Evolutionary conservation across 2,113 vertebrate genomes (phyloP).

Genomic region (Salvator merianae): DNA sequence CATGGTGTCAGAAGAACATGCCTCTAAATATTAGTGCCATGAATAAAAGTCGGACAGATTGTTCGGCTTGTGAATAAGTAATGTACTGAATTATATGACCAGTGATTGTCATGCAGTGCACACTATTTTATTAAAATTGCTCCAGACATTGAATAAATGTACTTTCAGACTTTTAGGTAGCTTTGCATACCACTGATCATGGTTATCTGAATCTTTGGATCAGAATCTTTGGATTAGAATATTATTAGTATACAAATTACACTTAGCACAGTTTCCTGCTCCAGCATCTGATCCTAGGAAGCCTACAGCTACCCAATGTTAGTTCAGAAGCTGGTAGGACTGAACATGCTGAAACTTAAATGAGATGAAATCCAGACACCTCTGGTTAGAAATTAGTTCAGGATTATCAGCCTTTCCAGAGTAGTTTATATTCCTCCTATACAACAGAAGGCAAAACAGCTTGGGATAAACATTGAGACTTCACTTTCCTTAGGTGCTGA

Average conservation of each 20-base stretch:
- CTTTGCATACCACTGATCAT: neutral
- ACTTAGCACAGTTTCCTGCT: neutral
- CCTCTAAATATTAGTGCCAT: no score
- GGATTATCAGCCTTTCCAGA: neutral
- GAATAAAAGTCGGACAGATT: no score
- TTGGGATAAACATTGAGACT: neutral
- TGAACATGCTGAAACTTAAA: neutral
- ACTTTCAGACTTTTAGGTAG: neutral
- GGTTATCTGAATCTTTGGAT: neutral
- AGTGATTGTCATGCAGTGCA: neutral
- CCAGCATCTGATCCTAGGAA: neutral
- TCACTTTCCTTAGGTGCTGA: neutral
- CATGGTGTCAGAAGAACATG: no score
- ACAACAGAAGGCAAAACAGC: neutral
- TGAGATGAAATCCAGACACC: neutral
- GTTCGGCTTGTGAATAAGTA: no score
- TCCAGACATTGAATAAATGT: neutral
- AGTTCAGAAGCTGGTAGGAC: neutral
- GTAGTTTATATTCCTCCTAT: neutral
- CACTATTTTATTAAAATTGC: neutral
- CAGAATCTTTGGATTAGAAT: neutral
- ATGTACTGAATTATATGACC: no score
- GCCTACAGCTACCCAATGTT: neutral
- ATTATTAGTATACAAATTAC: neutral
- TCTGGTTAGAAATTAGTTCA: neutral